phyloP scores from a whole-genome alignment of 2,797 vertebrate genomes.

The Silurus lanzhouensis region DNA sequence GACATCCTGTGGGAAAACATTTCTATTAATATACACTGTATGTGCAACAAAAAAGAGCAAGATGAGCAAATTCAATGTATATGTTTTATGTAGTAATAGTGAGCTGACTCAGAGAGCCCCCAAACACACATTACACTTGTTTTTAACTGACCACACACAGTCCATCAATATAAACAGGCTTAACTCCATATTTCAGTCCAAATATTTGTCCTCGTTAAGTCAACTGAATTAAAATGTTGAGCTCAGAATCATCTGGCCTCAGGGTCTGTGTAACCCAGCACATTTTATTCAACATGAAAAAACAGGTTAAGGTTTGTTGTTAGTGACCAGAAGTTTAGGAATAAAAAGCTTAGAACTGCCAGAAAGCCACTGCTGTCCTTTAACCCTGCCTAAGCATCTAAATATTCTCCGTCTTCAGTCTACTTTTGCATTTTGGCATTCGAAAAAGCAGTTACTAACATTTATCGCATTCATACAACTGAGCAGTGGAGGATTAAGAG shows the following conservation, averaged over 20 bases:
- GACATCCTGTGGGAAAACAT: background rate
- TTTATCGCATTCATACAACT: too few relatives aligned
- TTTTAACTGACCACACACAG: background rate
- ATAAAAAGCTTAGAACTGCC: background rate
- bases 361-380: background rate
- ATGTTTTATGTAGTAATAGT: slow-evolving; percentile 1
- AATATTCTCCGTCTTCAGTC: background rate
- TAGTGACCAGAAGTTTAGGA: background rate
- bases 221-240: background rate
- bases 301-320: background rate
- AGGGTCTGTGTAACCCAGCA: background rate
- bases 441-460: too few relatives aligned
- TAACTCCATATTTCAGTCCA: background rate
- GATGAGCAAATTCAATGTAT: background rate
- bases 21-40: background rate
- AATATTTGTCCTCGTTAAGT: background rate
- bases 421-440: too few relatives aligned
- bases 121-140: background rate
- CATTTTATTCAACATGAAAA: background rate
- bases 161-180: background rate
- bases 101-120: background rate
- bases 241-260: background rate
- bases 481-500: too few relatives aligned
- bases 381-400: background rate
- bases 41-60: background rate